These are phyloP conservation scores for Liparis tanakae DNA, from an alignment of 2,797 vertebrate genomes.

Conservation along the genomic window DNA sequence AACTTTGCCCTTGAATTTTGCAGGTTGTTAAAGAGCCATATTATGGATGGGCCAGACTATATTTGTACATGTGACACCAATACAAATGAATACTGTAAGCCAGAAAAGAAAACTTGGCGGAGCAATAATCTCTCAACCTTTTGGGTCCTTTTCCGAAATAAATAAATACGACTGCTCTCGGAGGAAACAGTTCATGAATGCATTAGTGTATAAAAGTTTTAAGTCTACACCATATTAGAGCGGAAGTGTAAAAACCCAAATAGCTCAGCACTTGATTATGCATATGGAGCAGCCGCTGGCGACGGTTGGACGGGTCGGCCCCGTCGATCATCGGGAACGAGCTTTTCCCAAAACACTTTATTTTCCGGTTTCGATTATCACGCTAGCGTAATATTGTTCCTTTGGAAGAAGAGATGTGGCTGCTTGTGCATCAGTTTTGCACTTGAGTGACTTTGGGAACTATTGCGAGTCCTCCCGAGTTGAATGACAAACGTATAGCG, in stretches of 20 bases:
- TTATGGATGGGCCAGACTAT: background rate
- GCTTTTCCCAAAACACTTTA: conserved; percentile 18
- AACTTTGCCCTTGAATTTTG: conserved; percentile 24
- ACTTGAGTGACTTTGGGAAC: conserved; percentile 36
- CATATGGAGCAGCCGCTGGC: conserved; percentile 8
- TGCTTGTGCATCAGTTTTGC: conserved; percentile 26
- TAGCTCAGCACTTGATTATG: conserved; percentile 23
- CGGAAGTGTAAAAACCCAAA: conserved; percentile 29
- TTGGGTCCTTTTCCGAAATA: conserved; percentile 15
- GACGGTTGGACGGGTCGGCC: conserved; percentile 12
- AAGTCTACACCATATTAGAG: conserved; percentile 20
- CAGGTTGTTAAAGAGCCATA: background rate
- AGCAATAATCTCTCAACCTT: conserved; percentile 18
- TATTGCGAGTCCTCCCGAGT: conserved; percentile 31
- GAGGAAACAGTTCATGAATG: conserved; percentile 9
- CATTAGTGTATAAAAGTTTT: conserved; percentile 9
- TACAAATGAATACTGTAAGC: conserved; percentile 14
- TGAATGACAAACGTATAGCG: conserved; percentile 43
- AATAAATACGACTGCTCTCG: conserved; percentile 12
- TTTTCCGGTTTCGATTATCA: conserved; percentile 35
- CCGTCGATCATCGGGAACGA: conserved; percentile 26
- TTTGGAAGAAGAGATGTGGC: conserved; percentile 18
- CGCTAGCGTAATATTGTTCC: conserved; percentile 19
- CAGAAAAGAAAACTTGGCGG: conserved; percentile 16
- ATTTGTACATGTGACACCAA: conserved; percentile 13